These are phyloP conservation scores for Oophaga pumilio DNA, from an alignment of 2,113 vertebrate genomes.

Conservation along the genomic window DNA sequence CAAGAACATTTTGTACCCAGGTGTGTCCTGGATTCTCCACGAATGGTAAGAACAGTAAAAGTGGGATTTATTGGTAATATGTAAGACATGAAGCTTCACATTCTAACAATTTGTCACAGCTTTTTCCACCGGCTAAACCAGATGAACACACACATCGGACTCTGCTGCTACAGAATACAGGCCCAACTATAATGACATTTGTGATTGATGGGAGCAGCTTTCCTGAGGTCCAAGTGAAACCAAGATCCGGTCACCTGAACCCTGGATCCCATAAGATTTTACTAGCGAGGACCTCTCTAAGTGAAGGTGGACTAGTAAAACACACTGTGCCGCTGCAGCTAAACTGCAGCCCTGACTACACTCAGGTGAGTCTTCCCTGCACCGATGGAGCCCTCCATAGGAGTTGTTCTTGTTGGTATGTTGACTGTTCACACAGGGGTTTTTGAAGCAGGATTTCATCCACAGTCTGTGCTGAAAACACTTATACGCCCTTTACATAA, in stretches of 20 bases:
- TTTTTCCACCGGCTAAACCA: conserved; percentile 77
- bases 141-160: conserved; percentile 71
- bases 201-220: conserved; percentile 66
- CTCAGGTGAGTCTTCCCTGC: conserved; percentile 73
- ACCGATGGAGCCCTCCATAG: background rate
- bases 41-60: conserved; percentile 64
- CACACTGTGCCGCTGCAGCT: conserved; percentile 78
- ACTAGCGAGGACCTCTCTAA: conserved; percentile 74
- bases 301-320: conserved; percentile 65
- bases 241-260: conserved; percentile 75
- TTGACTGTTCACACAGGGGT: too few species aligned
- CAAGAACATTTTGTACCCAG: conserved; percentile 77
- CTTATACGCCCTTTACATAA: too few species aligned
- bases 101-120: conserved; percentile 66
- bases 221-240: conserved; percentile 72
- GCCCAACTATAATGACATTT: conserved; percentile 78
- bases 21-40: conserved; percentile 74
- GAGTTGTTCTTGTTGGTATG: too few species aligned
- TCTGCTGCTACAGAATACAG: conserved; percentile 79
- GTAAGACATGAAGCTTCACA: background rate
- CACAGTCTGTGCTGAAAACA: too few species aligned
- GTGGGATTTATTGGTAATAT: background rate
- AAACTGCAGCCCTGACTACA: conserved; percentile 77
- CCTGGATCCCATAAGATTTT: conserved; percentile 85
- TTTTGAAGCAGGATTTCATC: too few species aligned